A percentile compares a stretch with the other conserved stretches of the same genome.
These are phyloP conservation scores for Malacoraja senta DNA, from an alignment of 2,797 vertebrate species.

Conservation along the genomic window DNA sequence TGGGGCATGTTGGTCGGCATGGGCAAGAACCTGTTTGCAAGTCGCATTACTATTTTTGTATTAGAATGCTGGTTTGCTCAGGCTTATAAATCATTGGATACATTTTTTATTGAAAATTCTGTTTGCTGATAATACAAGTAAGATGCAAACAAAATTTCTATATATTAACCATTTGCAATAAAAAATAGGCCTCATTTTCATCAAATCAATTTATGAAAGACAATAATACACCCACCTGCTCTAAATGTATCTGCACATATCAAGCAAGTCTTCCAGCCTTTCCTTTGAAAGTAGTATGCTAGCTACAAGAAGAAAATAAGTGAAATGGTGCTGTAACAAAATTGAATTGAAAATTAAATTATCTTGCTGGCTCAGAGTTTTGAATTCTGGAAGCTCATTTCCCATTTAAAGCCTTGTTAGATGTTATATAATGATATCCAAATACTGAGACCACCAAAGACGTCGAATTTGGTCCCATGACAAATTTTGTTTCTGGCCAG, in stretches of 20 bases:
- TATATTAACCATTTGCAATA: background rate
- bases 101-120: background rate
- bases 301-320: conserved; percentile 59
- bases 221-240: conserved; percentile 67
- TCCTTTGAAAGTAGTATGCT: conserved; percentile 95
- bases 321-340: background rate
- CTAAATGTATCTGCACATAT: conserved; percentile 98
- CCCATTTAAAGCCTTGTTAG: background rate
- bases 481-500: too few species aligned
- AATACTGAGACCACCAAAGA: too few species aligned
- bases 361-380: background rate
- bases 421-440: background rate
- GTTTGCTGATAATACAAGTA: background rate
- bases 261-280: conserved; percentile 97
- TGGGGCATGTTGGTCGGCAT: too few species aligned
- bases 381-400: background rate
- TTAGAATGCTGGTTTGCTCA: background rate
- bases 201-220: background rate
- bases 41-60: too few species aligned
- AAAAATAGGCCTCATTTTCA: background rate
- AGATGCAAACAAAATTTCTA: background rate
- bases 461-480: too few species aligned
- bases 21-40: too few species aligned
- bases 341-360: background rate
- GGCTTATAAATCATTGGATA: background rate